phyloP scores from a whole-genome alignment of 2,797 vertebrate species.

The Diplodus puntazzo region DNA sequence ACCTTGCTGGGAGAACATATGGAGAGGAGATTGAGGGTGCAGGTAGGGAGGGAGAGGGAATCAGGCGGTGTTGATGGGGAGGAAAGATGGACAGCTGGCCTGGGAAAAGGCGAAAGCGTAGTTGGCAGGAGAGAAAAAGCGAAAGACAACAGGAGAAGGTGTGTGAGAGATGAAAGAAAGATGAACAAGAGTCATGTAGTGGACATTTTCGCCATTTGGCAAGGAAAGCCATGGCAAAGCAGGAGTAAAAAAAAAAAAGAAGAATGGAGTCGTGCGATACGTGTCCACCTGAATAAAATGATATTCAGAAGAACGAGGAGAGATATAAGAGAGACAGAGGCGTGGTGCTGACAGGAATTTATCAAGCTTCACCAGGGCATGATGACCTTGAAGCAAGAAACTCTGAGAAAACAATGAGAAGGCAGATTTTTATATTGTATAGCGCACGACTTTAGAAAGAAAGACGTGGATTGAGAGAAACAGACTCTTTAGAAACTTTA shows the following conservation, averaged over 20 bases:
- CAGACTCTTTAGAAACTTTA: background rate
- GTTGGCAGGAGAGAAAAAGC: constrained; percentile 24
- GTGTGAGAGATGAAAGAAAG: constrained; percentile 7
- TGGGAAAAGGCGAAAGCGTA: constrained; percentile 2
- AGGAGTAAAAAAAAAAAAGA: background rate
- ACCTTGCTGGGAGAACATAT: constrained; percentile 37
- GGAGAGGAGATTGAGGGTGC: background rate
- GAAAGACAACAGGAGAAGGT: constrained; percentile 11
- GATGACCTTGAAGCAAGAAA: constrained; percentile 33
- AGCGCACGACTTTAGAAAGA: constrained; percentile 10
- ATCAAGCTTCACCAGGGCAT: constrained; percentile 39
- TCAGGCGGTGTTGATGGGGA: background rate
- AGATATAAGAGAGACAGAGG: background rate
- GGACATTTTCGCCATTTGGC: constrained; percentile 22
- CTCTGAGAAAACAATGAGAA: constrained; percentile 18
- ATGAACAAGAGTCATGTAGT: constrained; percentile 13
- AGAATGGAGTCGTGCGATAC: background rate
- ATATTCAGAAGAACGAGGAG: constrained; percentile 17
- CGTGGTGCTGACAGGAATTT: background rate
- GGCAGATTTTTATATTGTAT: constrained; percentile 4
- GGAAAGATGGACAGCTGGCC: constrained; percentile 27
- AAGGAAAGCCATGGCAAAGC: background rate
- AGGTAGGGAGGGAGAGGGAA: constrained; percentile 1
- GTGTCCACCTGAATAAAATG: constrained; percentile 3
- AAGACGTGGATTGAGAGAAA: background rate